Evolutionary conservation across 2,888 invertebrate species (phyloP), one percentile per base, ranked within the genome.

Genomic region (Campoletis raptor): DNA sequence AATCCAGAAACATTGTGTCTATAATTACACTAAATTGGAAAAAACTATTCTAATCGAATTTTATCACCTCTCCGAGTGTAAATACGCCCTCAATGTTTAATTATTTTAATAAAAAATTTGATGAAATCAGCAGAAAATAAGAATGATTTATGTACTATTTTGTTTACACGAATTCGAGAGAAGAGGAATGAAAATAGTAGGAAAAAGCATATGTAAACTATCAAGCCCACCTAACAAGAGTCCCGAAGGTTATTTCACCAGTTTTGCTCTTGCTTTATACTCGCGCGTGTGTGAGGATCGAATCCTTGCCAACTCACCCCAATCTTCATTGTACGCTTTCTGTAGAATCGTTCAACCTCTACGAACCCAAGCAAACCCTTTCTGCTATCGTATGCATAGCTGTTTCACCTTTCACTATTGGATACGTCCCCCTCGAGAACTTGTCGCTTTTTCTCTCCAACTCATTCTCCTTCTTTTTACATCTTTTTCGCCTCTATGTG

Each of bases 401-500:
- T 73, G 57, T 73, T 73, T 73, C 73, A 54, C 73, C 54, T 54
- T 54, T 54, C 21, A 36, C 48, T 72, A 72, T 72, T 72, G 72
- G 72, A 36, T 72, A 72, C 72, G 24, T 18, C 37, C 54, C 54
- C 54, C 73, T 36, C 73, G 73, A 52, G 73, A 57, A 73, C 54
- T 73, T 21, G 21, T 73, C 73, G 30, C 54, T 73, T 54, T 73
- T 36, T 54, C 9, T 52, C 52, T 36, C 21, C 21, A 15, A 6
- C 18, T 54, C 12, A 54, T 73, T 54, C 36, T 48, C 6, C 37
- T 73, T 1, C 15, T 36, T 30, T 73, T 10, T 10, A 30, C 6
- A 30, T 3, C 45, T 72, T 72, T 72, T 9, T 52, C 36, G 36
- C 5, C 72, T 52, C 36, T 37, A 30, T 10, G 18, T 15, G 52